Evolutionary conservation across 2,888 invertebrate genomes (phyloP), one percentile per base, ranked within the genome.

Genomic region (Cryptocephalus primarius): DNA sequence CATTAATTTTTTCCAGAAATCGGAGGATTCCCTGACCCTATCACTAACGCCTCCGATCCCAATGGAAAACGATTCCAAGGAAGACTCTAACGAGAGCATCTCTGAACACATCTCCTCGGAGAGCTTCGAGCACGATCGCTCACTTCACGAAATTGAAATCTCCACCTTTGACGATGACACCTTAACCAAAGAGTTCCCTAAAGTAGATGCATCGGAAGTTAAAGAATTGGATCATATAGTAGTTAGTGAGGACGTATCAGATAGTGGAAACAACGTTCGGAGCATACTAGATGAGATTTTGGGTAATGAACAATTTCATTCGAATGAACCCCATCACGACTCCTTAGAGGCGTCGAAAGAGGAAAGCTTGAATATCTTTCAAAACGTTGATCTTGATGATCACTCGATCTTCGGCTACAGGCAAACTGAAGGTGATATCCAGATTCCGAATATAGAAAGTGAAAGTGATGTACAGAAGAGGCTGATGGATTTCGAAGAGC

Each of bases 401-500:
- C 63, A 60, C 47, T 63, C 64, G 51, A 58, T 69, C 44, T 60
- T 60, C 34, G 60, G 65, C 52, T 59, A 50, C 34, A 48, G 49
- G 32, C 58, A 43, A 22, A 39, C 32, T 39, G 52, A 48, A 1
- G 46, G 45, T 22, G 47, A 52, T 43, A 51, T 55, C 33, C 46
- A 52, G 11, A 11, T 38, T 45, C 10, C 33, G 11, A 9, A 9
- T 4, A 6, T 43, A 34, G 52, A 50, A 44, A 40, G 41, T 40
- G 45, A 43, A 47, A 47, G 47, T 36, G 58, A 59, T 39, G 40
- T 56, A n/a, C 48, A 48, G 10, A 58, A 55, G 47, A 50, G 49
- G 44, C 53, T 74, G 4, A 70, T 68, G 41, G 69, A 72, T 51
- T 62, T 72, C 33, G 71, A 74, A 55, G 73, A 74, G 51, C 48